Evolutionary conservation across 2,888 invertebrate genomes (phyloP).

Genomic region (Acrobasis suavella): DNA sequence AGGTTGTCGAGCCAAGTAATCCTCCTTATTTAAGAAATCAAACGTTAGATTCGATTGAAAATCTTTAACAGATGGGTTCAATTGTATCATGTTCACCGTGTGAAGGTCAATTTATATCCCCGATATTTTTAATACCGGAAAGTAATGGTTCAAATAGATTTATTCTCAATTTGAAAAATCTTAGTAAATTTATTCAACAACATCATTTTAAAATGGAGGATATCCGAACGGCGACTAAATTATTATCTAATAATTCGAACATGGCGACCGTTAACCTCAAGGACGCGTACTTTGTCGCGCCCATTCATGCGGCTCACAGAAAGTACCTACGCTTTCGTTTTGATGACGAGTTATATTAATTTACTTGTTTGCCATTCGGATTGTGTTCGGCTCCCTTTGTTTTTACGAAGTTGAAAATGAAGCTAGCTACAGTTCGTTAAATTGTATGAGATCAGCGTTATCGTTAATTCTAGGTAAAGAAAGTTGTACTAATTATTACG

Average conservation of each 20-base stretch:
- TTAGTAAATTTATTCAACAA: background rate
- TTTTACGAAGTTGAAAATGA: slow-evolving; percentile 8
- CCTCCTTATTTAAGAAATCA: background rate
- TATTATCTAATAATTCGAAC: background rate
- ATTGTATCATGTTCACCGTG: background rate
- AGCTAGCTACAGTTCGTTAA: background rate
- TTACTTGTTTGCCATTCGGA: slow-evolving; percentile 1
- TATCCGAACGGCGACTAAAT: slow-evolving; percentile 1
- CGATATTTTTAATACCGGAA: background rate
- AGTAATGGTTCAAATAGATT: background rate
- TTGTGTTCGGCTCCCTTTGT: background rate
- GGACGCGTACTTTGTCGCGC: background rate
- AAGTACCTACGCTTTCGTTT: slow-evolving; percentile 6
- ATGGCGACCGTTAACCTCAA: background rate
- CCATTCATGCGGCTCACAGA: background rate
- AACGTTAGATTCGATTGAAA: background rate
- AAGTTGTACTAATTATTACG: background rate
- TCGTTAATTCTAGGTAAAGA: background rate
- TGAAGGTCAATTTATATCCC: background rate
- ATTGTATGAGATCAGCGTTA: background rate
- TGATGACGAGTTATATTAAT: background rate
- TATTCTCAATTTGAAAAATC: background rate
- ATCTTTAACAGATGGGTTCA: background rate
- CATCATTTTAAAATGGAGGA: slow-evolving; percentile 14
- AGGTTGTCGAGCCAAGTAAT: background rate